Base-by-base conservation (phyloP, 1,140 invertebrate species). In the Amphibalanus amphitrite region DNA sequence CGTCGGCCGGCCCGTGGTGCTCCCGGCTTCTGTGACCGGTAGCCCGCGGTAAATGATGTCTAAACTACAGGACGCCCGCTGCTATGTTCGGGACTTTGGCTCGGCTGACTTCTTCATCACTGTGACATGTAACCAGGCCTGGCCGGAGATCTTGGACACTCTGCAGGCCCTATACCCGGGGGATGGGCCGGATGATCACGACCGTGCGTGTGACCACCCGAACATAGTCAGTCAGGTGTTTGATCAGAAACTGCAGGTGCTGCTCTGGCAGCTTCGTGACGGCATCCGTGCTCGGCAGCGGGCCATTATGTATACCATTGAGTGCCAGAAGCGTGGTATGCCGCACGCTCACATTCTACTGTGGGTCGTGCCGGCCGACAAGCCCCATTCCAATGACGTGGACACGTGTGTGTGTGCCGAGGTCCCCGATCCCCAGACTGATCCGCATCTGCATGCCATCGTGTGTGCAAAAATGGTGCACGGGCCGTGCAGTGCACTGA, bases 271-370 rank as follows among this genome's bases (percentile, higher is more conserved):
- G 71, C 76, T 17, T 28, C 68, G 23, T 74, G 74, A 67, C 68
- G 69, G 73, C 38, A 69, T 77, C 26, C 73, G 75, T 40, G 77
- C 77, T 17, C 13, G 30, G 3, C 64, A 72, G 28, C 29, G 70
- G n/a, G 33, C 72, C 20, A 73, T 74, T 71, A 67, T 81, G 69
- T 76, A 77, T 72, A 71, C 72, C 3, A 68, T 80, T 47, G 79
- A 82, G 75, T 83, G 76, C 67, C 82, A 83, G 72, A 83, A 83
- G 73, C 72, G 80, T 73, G 81, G 80, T 1, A 72, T 82, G n/a
- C 79, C 33, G 33, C 33, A 38, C 74, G 67, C 59, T 17, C 81
- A 82, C 74, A 78, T 81, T 70, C 71, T 82, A 15, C 28, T 82
- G 17, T 73, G 71, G 69, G 29, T 76, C 26, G 20, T 65, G 70